These are phyloP conservation scores for Spheniscus mendiculus DNA, from an alignment of 2,113 vertebrate genomes.

Conservation along the genomic window DNA sequence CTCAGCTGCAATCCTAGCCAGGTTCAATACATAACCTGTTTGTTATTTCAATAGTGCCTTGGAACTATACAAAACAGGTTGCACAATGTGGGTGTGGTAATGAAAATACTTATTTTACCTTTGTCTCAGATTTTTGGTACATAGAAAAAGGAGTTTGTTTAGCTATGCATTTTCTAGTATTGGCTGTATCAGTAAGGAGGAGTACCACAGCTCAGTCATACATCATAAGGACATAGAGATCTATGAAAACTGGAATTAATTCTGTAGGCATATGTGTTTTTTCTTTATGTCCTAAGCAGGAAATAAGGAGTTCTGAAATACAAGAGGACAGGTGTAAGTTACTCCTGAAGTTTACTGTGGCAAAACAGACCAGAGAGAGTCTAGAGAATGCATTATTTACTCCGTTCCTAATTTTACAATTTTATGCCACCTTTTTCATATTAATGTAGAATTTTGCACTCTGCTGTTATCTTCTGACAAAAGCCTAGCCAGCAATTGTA, in stretches of 20 bases:
- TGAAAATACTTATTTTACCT: neutral
- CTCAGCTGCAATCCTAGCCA: neutral
- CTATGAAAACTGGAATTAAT: neutral
- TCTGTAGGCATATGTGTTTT: neutral
- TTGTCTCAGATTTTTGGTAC: neutral
- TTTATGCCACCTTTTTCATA: neutral
- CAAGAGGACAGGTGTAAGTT: accelerated
- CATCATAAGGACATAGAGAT: neutral
- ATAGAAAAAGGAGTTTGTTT: neutral
- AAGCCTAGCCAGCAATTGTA: neutral
- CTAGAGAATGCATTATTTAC: neutral
- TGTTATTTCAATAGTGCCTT: neutral
- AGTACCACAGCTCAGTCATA: neutral
- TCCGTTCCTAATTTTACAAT: neutral
- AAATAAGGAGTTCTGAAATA: neutral
- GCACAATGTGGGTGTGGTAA: neutral
- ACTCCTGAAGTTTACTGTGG: neutral
- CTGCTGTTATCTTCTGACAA: neutral
- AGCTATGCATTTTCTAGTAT: neutral
- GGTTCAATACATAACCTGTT: neutral
- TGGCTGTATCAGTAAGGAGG: neutral
- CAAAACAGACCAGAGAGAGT: neutral
- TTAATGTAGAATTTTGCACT: neutral
- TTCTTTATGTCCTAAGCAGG: neutral
- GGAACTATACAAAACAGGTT: neutral